These are phyloP conservation scores for Lindbergichthys nudifrons DNA, from an alignment of 2,797 vertebrate species.

Conservation along the genomic window DNA sequence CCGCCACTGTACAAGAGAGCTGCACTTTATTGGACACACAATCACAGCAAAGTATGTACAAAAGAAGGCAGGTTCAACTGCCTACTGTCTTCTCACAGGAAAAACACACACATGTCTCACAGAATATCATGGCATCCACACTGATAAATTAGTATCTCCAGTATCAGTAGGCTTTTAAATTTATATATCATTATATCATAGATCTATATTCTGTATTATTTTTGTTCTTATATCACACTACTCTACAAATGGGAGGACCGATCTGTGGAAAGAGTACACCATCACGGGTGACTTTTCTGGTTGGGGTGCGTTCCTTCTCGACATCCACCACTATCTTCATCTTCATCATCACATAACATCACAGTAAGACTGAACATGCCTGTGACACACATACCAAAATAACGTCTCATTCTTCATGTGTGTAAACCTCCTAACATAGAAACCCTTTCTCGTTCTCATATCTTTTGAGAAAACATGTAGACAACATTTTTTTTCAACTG, in stretches of 20 bases:
- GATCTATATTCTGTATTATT: conserved; percentile 81
- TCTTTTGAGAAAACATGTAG: conserved; percentile 83
- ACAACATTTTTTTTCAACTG: conserved; percentile 83
- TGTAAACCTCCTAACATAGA: conserved; percentile 73
- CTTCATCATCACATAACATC: conserved; percentile 75
- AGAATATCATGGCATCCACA: conserved; percentile 94
- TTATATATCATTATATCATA: conserved; percentile 83
- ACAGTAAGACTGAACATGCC: conserved; percentile 90
- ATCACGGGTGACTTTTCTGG: conserved; percentile 62
- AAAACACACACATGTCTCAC: conserved; percentile 90
- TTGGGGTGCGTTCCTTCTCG: conserved; percentile 58
- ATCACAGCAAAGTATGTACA: conserved; percentile 90
- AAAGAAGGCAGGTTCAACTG: conserved; percentile 89
- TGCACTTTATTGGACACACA: conserved; percentile 90
- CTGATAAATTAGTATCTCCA: conserved; percentile 85
- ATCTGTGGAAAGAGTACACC: conserved; percentile 70
- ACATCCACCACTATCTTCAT: conserved; percentile 50
- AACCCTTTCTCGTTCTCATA: conserved; percentile 62
- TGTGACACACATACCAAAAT: conserved; percentile 84
- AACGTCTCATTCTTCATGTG: conserved; percentile 68
- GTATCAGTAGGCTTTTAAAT: conserved; percentile 82
- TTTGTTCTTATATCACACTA: conserved; percentile 89
- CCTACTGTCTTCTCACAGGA: conserved; percentile 87
- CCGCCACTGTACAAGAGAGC: conserved; percentile 84
- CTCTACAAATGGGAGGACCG: conserved; percentile 88